These are phyloP conservation scores for Polydrusus tereticollis DNA, from an alignment of 2,888 invertebrate genomes.

Conservation along the genomic window DNA sequence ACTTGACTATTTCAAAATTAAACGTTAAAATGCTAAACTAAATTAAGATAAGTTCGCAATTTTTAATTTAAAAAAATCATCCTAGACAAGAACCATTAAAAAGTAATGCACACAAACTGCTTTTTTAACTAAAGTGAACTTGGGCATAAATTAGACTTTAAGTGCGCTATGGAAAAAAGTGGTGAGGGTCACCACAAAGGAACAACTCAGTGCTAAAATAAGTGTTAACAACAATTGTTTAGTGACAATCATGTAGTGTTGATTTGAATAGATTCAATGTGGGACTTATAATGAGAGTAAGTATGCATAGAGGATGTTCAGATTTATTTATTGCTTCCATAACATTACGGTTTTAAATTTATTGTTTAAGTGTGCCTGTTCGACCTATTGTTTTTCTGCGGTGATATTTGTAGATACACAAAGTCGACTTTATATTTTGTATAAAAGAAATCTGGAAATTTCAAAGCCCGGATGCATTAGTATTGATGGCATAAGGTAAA, in stretches of 20 bases:
- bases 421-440: too few relatives aligned
- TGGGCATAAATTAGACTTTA: conserved; percentile 24
- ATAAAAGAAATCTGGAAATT: too few relatives aligned
- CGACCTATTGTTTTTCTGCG: neutral
- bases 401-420: neutral
- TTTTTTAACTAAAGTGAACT: conserved; percentile 20
- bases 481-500: too few relatives aligned
- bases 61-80: conserved; percentile 3
- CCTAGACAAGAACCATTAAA: conserved; percentile 4
- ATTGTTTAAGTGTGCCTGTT: neutral
- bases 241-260: conserved; percentile 39
- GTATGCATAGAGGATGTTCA: conserved; percentile 27
- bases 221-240: conserved; percentile 44
- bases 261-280: conserved; percentile 41
- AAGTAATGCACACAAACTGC: neutral
- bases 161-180: conserved; percentile 19
- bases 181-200: conserved; percentile 40
- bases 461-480: too few relatives aligned
- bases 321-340: conserved; percentile 29
- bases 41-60: neutral
- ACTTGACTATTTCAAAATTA: neutral
- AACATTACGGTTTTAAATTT: neutral
- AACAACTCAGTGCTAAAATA: conserved; percentile 43
- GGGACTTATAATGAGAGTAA: conserved; percentile 39
- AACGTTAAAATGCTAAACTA: neutral